These are phyloP conservation scores for Lycaena phlaeas DNA, from an alignment of 2,888 invertebrate genomes.

Conservation along the genomic window DNA sequence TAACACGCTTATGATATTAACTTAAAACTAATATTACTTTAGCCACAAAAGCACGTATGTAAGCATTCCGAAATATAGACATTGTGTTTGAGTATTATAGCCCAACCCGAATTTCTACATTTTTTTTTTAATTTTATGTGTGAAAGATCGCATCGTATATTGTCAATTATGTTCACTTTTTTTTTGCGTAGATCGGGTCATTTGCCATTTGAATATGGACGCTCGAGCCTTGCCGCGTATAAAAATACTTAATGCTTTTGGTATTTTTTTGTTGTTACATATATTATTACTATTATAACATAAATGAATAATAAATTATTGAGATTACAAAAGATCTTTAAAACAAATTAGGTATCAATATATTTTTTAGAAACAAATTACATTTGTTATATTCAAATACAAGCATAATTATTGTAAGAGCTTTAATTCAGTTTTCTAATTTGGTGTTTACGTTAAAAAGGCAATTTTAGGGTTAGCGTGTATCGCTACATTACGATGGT, in stretches of 20 bases:
- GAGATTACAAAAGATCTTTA: no score
- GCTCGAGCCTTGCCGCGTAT: conserved; percentile 2
- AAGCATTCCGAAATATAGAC: conserved; percentile 48
- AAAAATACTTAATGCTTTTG: conserved; percentile 7
- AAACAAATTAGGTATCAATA: no score
- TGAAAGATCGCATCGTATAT: neutral
- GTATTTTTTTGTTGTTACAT: no score
- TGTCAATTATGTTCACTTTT: neutral
- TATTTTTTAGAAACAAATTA: no score
- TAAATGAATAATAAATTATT: no score
- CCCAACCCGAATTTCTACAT: conserved; percentile 18
- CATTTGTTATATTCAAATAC: no score
- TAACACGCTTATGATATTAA: conserved; percentile 34
- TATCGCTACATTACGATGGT: neutral
- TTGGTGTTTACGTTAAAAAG: conserved; percentile 2
- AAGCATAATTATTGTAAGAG: no score
- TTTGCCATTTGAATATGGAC: neutral
- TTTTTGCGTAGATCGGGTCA: neutral
- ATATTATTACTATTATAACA: no score
- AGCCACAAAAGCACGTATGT: conserved; percentile 61
- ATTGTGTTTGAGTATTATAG: conserved; percentile 49
- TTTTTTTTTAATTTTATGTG: neutral
- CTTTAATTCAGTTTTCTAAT: no score
- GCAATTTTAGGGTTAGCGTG: neutral
- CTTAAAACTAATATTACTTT: conserved; percentile 51